These are phyloP conservation scores for Tokudaia tokunoshimensis DNA, from an alignment of 2,797 vertebrate species.

Conservation along the genomic window DNA sequence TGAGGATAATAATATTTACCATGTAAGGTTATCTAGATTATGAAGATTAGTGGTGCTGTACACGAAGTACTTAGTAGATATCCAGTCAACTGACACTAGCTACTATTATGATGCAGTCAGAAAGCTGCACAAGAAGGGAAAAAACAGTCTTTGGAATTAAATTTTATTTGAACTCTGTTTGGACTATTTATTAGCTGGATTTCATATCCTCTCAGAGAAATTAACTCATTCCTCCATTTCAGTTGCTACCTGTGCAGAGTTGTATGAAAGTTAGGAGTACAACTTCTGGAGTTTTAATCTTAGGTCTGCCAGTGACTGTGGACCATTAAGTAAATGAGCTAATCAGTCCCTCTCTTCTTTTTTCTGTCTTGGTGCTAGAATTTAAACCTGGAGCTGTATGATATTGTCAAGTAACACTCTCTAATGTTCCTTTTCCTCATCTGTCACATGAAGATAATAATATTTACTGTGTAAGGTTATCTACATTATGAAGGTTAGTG, in stretches of 20 bases:
- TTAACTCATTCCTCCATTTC: neutral
- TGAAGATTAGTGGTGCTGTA: slow-evolving; percentile 36
- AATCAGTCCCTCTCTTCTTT: neutral
- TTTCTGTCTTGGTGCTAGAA: neutral
- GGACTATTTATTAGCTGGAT: slow-evolving; percentile 16
- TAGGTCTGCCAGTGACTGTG: slow-evolving; percentile 16
- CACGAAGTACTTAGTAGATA: slow-evolving; percentile 40
- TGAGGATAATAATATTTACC: slow-evolving; percentile 21
- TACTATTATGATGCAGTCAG: slow-evolving; percentile 38
- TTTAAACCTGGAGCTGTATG: slow-evolving; percentile 43
- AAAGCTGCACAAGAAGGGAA: slow-evolving; percentile 12
- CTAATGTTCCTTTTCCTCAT: slow-evolving; percentile 42
- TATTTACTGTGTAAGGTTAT: neutral
- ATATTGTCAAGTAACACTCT: slow-evolving; percentile 4
- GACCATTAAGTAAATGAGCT: slow-evolving; percentile 27
- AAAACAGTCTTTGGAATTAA: slow-evolving; percentile 40
- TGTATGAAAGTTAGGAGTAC: neutral
- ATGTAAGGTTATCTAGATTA: slow-evolving; percentile 14
- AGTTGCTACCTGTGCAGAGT: slow-evolving; percentile 26
- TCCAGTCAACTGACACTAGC: slow-evolving; percentile 18
- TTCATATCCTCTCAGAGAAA: slow-evolving; percentile 32
- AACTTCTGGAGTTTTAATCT: slow-evolving; percentile 25
- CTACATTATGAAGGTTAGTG: slow-evolving; percentile 51
- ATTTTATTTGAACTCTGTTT: slow-evolving; percentile 48
- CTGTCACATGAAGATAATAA: slow-evolving; percentile 18